phyloP scores from a whole-genome alignment of 2,113 vertebrate species.

The Pao palembangensis region DNA sequence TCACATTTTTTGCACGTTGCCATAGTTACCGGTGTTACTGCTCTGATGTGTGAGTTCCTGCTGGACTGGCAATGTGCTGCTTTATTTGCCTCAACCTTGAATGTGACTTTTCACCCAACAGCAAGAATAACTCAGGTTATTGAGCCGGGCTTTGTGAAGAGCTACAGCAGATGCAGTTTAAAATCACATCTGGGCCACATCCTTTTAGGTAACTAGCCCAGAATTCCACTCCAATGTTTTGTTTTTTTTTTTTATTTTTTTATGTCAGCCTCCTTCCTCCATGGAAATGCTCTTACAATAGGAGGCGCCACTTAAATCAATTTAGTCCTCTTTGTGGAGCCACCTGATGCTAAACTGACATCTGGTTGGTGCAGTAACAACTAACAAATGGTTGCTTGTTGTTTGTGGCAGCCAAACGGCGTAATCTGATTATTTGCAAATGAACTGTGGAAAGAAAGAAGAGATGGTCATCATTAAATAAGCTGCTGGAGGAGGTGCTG shows the following conservation, averaged over 20 bases:
- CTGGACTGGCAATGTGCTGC: conserved; percentile 7
- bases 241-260: background rate
- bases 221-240: background rate
- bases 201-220: background rate
- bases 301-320: no score
- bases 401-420: no score
- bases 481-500: background rate
- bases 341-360: no score
- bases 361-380: no score
- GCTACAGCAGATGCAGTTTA: background rate
- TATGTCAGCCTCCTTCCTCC: background rate
- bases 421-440: background rate
- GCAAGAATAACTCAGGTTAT: background rate
- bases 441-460: background rate
- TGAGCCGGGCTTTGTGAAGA: background rate
- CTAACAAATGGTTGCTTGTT: no score
- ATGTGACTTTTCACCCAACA: conserved; percentile 39
- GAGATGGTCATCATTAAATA: background rate
- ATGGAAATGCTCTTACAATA: no score
- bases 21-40: conserved; percentile 54
- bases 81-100: conserved; percentile 6
- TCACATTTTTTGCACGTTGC: conserved; percentile 49
- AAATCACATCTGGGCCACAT: conserved; percentile 1
- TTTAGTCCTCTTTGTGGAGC: no score
- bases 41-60: no score